phyloP scores from a whole-genome alignment of 2,888 invertebrate genomes.

The Gibbula magus region DNA sequence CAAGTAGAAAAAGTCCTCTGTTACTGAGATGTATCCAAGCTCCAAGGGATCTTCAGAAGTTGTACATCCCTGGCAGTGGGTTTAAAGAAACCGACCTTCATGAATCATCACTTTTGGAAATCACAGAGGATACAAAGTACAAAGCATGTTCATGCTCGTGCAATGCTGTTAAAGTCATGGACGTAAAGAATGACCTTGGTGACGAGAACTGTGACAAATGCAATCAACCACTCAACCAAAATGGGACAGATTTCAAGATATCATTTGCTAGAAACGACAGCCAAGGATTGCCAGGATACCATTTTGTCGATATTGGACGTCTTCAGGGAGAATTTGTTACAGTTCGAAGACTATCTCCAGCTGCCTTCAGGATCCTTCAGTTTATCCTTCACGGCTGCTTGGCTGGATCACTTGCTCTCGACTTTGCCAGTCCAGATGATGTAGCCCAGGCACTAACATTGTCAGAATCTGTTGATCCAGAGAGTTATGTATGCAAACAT shows the following conservation, averaged over 20 bases:
- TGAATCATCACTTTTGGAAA: too few relatives aligned
- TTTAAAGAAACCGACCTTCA: neutral
- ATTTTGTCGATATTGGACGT: neutral
- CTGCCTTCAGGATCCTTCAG: slow-evolving; percentile 13
- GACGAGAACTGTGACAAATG: neutral
- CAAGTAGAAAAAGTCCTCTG: neutral
- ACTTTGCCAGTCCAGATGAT: neutral
- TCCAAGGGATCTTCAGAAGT: neutral
- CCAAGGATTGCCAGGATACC: neutral
- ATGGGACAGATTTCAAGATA: neutral
- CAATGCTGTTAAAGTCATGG: neutral
- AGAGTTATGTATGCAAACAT: neutral
- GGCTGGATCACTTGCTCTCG: slow-evolving; percentile 19
- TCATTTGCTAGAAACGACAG: neutral
- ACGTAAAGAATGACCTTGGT: neutral
- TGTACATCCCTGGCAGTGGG: neutral
- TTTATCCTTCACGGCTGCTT: slow-evolving; percentile 18
- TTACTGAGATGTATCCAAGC: neutral
- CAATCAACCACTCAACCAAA: neutral
- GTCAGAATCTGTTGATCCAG: neutral
- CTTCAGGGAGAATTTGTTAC: neutral
- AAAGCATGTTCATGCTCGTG: neutral
- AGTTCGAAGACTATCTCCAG: slow-evolving; percentile 19
- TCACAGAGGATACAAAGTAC: neutral
- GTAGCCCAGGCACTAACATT: neutral